Base-by-base conservation (phyloP, 2,888 invertebrate genomes). In the Meiosimyza decipiens region DNA sequence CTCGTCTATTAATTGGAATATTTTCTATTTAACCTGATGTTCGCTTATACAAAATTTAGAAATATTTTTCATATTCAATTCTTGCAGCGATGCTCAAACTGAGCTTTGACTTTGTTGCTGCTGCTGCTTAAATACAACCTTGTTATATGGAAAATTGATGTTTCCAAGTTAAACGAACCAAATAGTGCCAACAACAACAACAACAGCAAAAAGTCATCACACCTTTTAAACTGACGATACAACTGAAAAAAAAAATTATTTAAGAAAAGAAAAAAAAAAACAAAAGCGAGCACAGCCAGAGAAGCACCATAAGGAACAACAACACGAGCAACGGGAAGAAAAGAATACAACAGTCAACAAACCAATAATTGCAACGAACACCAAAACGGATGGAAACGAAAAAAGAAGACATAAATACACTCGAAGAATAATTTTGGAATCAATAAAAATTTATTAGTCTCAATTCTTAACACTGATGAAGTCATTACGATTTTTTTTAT, bases 111-210 rank as follows among this genome's bases (percentile, higher is more conserved):
- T 15, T 65, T 64, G 54, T 59, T 47, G 47, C 28, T 64, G 47
- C 15, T 9, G 54, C 9, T 40, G 40, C 60, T 71, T 73, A 76
- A 74, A 73, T 72, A 71, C 76, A 77, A 76, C 55, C 78, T 78
- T 76, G 79, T 79, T 79, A 77, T 76, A 74, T 77, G 74, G 67
- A 75, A 79, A 78, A 78, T 77, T 78, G 74, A 78, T 78, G 78
- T 75, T 77, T 74, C 74, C 75, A 73, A 73, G 68, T 76, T 77
- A 73, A 76, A 75, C 74, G 74, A 76, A 75, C 71, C 75, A 72
- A 66, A 51, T 33, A 54, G 74, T 60, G 67, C 16, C 15, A 16
- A 57, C 55, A 68, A 66, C 51, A 65, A 72, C 5, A 63, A 65
- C 16, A 74, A 54, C 54, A 18, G 74, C 75, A 76, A 71, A 73